These are phyloP conservation scores for Psilanteris sp. DNA, from an alignment of 1,140 invertebrate species.

Conservation along the genomic window DNA sequence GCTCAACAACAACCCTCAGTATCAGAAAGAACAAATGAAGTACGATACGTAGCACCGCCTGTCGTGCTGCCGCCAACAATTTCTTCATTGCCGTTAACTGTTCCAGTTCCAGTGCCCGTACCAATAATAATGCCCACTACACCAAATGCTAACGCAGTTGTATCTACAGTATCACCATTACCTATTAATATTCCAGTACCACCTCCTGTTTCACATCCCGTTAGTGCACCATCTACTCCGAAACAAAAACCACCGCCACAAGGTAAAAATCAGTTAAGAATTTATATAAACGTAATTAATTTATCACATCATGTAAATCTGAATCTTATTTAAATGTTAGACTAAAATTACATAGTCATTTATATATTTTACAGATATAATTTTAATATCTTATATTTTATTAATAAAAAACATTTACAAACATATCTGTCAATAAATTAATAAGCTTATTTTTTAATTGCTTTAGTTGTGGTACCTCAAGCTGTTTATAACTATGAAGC, in stretches of 20 bases:
- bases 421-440: too few species aligned
- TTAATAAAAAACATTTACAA: too few species aligned
- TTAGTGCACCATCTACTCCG: slow-evolving; percentile 4
- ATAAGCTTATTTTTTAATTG: background rate
- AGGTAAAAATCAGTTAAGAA: slow-evolving; percentile 54
- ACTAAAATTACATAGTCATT: too few species aligned
- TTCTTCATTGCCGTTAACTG: slow-evolving; percentile 48
- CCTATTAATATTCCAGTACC: slow-evolving; percentile 65
- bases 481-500: slow-evolving; percentile 78
- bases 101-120: slow-evolving; percentile 69
- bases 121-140: slow-evolving; percentile 57
- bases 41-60: slow-evolving; percentile 31
- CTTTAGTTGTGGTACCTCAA: slow-evolving; percentile 62
- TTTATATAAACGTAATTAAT: too few species aligned
- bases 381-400: too few species aligned
- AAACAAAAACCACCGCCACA: slow-evolving; percentile 37
- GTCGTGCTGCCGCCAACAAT: slow-evolving; percentile 22
- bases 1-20: slow-evolving; percentile 10
- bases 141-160: slow-evolving; percentile 25
- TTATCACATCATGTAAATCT: too few species aligned
- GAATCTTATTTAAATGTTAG: too few species aligned
- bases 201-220: slow-evolving; percentile 52
- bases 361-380: too few species aligned
- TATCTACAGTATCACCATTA: slow-evolving; percentile 49
- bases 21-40: slow-evolving; percentile 14